Base-by-base conservation (phyloP, 2,888 invertebrate species). In the Drosophila differens region DNA sequence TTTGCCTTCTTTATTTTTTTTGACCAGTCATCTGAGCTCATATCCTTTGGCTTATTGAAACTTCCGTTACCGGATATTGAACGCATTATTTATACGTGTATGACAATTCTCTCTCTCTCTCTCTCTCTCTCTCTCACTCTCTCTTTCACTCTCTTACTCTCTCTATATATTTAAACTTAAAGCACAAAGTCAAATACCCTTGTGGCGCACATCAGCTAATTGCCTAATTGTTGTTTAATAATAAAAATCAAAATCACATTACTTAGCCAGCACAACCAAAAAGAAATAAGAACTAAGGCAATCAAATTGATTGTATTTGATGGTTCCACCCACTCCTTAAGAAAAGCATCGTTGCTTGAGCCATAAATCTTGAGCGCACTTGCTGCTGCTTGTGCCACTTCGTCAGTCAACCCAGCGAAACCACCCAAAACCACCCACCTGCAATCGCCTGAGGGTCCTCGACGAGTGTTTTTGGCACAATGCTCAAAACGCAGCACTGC, bases 281-380 rank as follows among this genome's bases (percentile, higher is more conserved):
- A 54, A 59, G 22, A 39, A 61, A 62, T 64, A 73, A 76, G 66
- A 78, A 16, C 16, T 16, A 25, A 47, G 82, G 80, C 89, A 89
- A 89, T 85, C 85, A 85, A 87, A 82, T 85, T 89, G 89, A 85
- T 85, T 85, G 76, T 89, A 87, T 89, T 85, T 87, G 90, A 87
- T 85, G 78, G 88, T 82, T 37, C 39, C 51, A 25, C 4, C 49
- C 59, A 44, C 54, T 4, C 53, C 60, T 33, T 68, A 51, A 74
- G 69, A 59, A 73, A 68, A 63, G 57, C 59, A 64, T 61, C 44
- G 41, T 16, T 58, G 70, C 85, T 76, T 81, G 59, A 76, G 88
- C 83, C 90, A 89, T 85, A 85, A 85, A 85, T 85, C 85, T 89
- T 85, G 63, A 84, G 84, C 84, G 82, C 89, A 89, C 89, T 89